Percentiles rank a stretch among this genome's conserved stretches.
phyloP scores from a whole-genome alignment of 2,888 invertebrate species.

The Sarcophaga carnaria region DNA sequence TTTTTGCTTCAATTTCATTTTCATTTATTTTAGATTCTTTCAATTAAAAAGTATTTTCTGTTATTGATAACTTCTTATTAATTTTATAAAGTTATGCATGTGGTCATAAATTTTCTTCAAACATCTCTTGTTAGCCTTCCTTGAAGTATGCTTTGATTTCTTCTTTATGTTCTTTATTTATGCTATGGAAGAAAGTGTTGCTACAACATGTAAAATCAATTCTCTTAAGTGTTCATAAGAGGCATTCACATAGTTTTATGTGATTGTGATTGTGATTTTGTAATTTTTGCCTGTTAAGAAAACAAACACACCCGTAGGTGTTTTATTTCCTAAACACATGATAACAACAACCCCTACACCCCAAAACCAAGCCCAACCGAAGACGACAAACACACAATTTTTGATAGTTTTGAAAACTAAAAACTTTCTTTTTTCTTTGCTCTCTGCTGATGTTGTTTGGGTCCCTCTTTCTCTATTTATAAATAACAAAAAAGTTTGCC shows the following conservation, averaged over 20 bases:
- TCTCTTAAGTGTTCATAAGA: constrained; percentile 74
- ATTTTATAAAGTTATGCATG: too few species aligned
- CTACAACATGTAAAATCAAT: constrained; percentile 75
- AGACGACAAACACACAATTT: constrained; percentile 46
- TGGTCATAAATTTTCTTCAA: not conserved
- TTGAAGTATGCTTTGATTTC: constrained; percentile 41
- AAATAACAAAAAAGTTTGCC: constrained; percentile 44
- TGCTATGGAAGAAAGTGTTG: constrained; percentile 10
- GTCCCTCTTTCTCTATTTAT: constrained; percentile 5
- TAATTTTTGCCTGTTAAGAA: constrained; percentile 65
- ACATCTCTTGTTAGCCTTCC: not conserved
- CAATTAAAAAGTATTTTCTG: too few species aligned
- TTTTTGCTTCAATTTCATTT: too few species aligned
- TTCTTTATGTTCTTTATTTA: not conserved
- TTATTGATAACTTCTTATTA: too few species aligned
- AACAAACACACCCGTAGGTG: constrained; percentile 77
- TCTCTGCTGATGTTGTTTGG: not conserved
- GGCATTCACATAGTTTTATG: constrained; percentile 64
- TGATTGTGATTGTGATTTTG: constrained; percentile 41
- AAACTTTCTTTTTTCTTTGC: constrained; percentile 20
- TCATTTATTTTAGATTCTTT: too few species aligned
- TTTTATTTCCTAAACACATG: constrained; percentile 71
- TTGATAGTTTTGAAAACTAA: constrained; percentile 30
- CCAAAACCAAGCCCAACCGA: not conserved
- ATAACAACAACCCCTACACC: constrained; percentile 33